Evolutionary conservation across 1,140 invertebrate genomes (phyloP).

Genomic region (Zaprionus kolodkinae): DNA sequence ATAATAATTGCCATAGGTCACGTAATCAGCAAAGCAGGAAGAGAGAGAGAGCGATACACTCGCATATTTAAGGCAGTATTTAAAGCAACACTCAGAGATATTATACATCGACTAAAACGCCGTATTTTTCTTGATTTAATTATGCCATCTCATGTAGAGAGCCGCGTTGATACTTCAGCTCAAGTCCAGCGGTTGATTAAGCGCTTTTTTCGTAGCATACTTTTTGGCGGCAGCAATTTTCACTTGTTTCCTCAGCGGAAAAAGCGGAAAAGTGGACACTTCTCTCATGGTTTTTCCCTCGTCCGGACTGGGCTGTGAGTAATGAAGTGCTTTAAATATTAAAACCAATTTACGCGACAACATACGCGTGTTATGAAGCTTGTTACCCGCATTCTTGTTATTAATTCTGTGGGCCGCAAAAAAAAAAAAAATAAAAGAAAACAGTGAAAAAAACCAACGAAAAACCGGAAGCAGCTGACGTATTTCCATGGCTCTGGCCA

Average conservation of each 20-base stretch:
- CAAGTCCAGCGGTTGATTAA: not conserved
- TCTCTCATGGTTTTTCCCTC: not conserved
- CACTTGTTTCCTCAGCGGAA: not conserved
- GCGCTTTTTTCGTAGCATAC: not conserved
- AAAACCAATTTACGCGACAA: constrained; percentile 82
- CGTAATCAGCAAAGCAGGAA: not conserved
- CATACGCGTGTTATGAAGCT: constrained; percentile 78
- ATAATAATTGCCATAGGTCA: constrained; percentile 7
- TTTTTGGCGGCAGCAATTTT: constrained; percentile 7
- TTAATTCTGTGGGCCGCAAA: constrained; percentile 38
- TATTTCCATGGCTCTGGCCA: constrained; percentile 61
- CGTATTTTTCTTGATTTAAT: not conserved
- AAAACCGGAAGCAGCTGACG: constrained; percentile 67
- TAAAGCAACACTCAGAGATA: not conserved
- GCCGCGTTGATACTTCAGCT: not conserved
- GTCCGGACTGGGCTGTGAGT: constrained; percentile 36
- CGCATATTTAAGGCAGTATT: not conserved
- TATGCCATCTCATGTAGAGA: not conserved
- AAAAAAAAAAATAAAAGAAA: not conserved
- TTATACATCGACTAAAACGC: not conserved
- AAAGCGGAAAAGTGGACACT: not conserved
- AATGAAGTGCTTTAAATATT: constrained; percentile 82
- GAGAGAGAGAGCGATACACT: not conserved
- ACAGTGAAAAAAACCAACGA: not conserved
- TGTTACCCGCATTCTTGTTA: constrained; percentile 64